These are phyloP conservation scores for Hyles vespertilio DNA, from an alignment of 1,140 invertebrate genomes.

Conservation along the genomic window DNA sequence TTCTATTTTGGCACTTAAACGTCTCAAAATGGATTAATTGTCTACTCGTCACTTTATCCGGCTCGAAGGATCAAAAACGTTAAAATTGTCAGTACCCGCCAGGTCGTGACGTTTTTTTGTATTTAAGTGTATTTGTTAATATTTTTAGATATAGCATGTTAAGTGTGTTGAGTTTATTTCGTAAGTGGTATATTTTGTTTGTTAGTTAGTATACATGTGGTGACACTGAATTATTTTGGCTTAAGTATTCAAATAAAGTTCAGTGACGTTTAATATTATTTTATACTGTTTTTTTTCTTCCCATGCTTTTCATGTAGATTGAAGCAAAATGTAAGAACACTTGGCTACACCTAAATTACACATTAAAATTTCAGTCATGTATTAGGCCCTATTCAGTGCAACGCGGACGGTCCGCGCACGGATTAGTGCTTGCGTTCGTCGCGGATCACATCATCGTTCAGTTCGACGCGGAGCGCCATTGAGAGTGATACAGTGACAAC, in stretches of 20 bases:
- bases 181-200: slow-evolving; percentile 28
- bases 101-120: slow-evolving; percentile 3
- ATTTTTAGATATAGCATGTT: slow-evolving; percentile 27
- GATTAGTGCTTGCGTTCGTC: too few relatives aligned
- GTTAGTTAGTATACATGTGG: slow-evolving; percentile 15
- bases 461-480: too few relatives aligned
- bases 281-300: slow-evolving; percentile 16
- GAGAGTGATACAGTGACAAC: too few relatives aligned
- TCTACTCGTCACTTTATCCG: neutral
- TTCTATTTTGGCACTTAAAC: too few relatives aligned
- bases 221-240: slow-evolving; percentile 10
- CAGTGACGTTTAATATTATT: slow-evolving; percentile 10
- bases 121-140: slow-evolving; percentile 21
- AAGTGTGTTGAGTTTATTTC: slow-evolving; percentile 24
- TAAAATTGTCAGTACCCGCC: neutral
- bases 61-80: neutral
- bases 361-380: too few relatives aligned
- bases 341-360: too few relatives aligned
- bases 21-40: too few relatives aligned
- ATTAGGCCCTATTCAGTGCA: too few relatives aligned
- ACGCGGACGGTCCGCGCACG: too few relatives aligned
- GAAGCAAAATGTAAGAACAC: too few relatives aligned
- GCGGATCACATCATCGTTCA: too few relatives aligned
- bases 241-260: slow-evolving; percentile 28
- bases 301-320: neutral